Conservation (phyloP, 2,888 invertebrate genomes). For the Coelopa pilipes region DNA sequence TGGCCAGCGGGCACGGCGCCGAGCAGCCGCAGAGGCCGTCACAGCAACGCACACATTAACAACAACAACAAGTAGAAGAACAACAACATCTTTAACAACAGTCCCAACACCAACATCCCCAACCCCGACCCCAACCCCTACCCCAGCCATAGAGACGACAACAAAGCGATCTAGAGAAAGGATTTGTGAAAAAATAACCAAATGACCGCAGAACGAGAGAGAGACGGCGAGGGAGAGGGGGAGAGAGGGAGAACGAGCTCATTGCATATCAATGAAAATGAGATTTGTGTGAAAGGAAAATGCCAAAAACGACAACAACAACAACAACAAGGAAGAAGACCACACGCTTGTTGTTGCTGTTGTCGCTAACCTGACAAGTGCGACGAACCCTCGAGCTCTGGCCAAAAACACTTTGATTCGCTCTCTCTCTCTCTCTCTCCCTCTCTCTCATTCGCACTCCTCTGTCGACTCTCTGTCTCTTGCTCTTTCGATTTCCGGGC, state of each 20-base stretch:
- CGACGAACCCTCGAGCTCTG: background rate
- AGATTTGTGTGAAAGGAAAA: constrained; percentile 20
- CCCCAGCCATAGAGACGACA: background rate
- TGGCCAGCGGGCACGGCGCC: constrained; percentile 21
- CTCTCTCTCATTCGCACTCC: background rate
- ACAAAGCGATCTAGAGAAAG: constrained; percentile 9
- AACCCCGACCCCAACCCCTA: no score
- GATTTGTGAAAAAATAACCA: constrained; percentile 1
- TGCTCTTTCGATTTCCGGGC: no score
- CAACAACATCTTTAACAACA: no score
- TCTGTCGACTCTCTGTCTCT: background rate
- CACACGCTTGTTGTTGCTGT: background rate
- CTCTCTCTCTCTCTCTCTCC: no score
- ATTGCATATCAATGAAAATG: constrained; percentile 32
- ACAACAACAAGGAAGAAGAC: no score
- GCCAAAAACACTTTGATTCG: background rate
- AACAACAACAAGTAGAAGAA: no score
- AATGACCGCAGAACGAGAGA: constrained; percentile 26
- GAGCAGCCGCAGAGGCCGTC: no score
- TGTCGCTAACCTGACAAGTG: background rate
- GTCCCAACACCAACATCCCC: no score
- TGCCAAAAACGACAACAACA: no score
- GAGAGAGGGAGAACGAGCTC: constrained; percentile 12
- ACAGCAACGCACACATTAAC: no score
- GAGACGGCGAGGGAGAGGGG: no score